Percentiles rank a stretch among this genome's conserved stretches.
phyloP scores from a whole-genome alignment of 2,888 invertebrate species.

The Pelosia muscerda region DNA sequence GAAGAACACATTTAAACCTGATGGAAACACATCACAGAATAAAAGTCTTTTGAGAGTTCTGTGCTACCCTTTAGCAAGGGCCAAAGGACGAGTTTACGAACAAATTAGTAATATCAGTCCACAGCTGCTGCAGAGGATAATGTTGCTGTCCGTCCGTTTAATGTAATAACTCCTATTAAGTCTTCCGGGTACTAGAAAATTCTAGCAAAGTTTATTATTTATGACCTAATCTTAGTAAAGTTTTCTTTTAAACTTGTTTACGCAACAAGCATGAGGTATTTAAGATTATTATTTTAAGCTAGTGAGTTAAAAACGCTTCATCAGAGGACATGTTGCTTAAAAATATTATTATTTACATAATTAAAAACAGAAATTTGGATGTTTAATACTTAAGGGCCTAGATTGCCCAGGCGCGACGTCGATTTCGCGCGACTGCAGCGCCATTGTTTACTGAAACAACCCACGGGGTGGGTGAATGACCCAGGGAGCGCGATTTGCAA shows the following conservation, averaged over 20 bases:
- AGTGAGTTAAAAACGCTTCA: neutral
- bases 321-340: neutral
- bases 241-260: conserved; percentile 14
- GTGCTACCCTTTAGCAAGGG: conserved; percentile 1
- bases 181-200: conserved; percentile 10
- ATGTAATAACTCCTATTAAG: conserved; percentile 13
- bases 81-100: conserved; percentile 1
- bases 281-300: neutral
- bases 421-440: too few relatives aligned
- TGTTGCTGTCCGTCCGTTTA: conserved; percentile 14
- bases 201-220: conserved; percentile 12
- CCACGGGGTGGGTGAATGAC: too few relatives aligned
- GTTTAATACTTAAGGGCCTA: too few relatives aligned
- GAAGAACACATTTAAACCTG: neutral
- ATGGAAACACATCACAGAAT: conserved; percentile 3
- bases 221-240: conserved; percentile 6
- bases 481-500: too few relatives aligned
- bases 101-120: conserved; percentile 16
- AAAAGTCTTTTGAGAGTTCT: conserved; percentile 5
- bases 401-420: too few relatives aligned
- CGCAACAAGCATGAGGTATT: neutral
- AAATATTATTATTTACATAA: neutral
- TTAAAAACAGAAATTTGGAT: too few relatives aligned
- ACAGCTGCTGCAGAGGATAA: conserved; percentile 15
- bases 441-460: too few relatives aligned